Evolutionary conservation across 1,140 invertebrate genomes (phyloP).

Genomic region (Rhynchophorus ferrugineus): DNA sequence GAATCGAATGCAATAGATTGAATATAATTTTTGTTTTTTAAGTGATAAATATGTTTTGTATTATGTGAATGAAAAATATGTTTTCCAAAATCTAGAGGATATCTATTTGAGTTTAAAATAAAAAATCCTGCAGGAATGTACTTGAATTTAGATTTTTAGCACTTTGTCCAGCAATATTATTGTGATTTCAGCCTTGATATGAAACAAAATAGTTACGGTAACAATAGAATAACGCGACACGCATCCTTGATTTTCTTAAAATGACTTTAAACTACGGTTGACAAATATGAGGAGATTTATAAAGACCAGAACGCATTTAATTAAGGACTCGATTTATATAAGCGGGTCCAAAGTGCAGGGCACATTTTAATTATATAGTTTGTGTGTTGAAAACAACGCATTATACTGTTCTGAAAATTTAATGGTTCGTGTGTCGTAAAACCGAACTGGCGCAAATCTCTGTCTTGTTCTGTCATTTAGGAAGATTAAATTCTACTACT

Average conservation of each 20-base stretch:
- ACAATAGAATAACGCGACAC: constrained; percentile 4
- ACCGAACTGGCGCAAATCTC: constrained; percentile 19
- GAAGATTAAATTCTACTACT: constrained; percentile 20
- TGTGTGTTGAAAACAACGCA: constrained; percentile 14
- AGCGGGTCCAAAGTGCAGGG: not conserved
- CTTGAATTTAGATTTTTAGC: too few relatives aligned
- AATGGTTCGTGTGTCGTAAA: constrained; percentile 21
- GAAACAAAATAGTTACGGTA: constrained; percentile 13
- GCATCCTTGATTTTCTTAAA: constrained; percentile 11
- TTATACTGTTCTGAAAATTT: constrained; percentile 22
- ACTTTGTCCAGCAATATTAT: constrained; percentile 23
- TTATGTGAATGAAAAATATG: too few relatives aligned
- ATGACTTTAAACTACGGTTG: too few relatives aligned
- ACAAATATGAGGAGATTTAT: too few relatives aligned
- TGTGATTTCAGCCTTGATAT: constrained; percentile 8
- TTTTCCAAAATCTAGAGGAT: too few relatives aligned
- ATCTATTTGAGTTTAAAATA: too few relatives aligned
- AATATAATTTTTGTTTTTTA: too few relatives aligned
- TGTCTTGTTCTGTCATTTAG: constrained; percentile 20
- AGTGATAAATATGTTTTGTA: too few relatives aligned
- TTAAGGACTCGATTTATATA: not conserved
- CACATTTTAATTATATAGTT: constrained; percentile 2
- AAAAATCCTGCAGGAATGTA: too few relatives aligned
- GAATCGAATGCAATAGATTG: too few relatives aligned
- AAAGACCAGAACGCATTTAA: too few relatives aligned